Evolutionary conservation across 2,113 vertebrate genomes (phyloP).

Genomic region (Microcebus tavaratra): DNA sequence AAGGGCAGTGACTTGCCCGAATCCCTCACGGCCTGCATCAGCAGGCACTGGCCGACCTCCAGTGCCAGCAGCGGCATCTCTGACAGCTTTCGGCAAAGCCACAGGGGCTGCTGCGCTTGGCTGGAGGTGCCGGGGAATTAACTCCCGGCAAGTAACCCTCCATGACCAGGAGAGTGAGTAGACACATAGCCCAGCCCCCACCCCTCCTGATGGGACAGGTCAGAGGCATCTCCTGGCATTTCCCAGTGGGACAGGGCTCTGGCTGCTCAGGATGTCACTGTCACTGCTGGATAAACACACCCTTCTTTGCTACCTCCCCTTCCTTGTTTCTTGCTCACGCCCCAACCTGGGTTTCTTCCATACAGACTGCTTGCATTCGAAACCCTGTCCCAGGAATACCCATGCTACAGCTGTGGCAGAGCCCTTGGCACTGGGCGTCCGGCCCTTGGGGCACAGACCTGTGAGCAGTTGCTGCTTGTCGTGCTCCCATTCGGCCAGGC

Average conservation of each 20-base stretch:
- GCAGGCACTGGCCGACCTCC: not conserved
- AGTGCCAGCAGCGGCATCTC: not conserved
- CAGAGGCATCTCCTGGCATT: not conserved
- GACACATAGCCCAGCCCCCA: not conserved
- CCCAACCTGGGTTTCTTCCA: not conserved
- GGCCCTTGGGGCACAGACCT: conserved; percentile 50
- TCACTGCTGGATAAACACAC: too few species aligned
- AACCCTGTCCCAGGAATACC: not conserved
- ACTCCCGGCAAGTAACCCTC: not conserved
- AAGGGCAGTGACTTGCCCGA: not conserved
- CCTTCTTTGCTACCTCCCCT: not conserved
- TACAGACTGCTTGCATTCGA: not conserved
- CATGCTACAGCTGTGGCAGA: not conserved
- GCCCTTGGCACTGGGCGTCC: not conserved
- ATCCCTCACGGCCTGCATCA: not conserved
- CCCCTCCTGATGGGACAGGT: not conserved
- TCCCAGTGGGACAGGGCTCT: not conserved
- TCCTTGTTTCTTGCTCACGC: not conserved
- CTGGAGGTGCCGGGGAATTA: not conserved
- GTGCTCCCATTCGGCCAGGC: conserved; percentile 76
- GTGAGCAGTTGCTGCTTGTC: conserved; percentile 83
- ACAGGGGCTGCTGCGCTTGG: not conserved
- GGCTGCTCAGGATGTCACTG: not conserved
- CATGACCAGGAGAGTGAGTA: not conserved
- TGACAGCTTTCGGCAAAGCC: not conserved